Percentiles rank a stretch among this genome's conserved stretches.
phyloP scores from a whole-genome alignment of 2,797 vertebrate genomes.

The Phataginus tricuspis region DNA sequence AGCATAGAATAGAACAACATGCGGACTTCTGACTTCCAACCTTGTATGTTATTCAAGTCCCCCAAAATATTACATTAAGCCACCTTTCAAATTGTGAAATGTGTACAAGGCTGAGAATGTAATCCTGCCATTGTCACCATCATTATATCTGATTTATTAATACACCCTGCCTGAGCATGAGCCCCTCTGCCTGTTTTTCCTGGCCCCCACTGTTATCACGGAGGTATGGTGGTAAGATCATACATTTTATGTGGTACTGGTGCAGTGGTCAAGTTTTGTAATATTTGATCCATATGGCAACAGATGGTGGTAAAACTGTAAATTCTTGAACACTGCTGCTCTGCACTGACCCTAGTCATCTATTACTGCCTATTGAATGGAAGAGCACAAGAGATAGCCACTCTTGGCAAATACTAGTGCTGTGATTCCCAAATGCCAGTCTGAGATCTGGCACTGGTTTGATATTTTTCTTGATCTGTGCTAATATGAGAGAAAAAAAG shows the following conservation, averaged over 20 bases:
- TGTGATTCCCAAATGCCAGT: not conserved
- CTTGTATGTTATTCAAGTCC: not conserved
- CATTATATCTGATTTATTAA: not conserved
- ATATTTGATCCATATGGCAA: not conserved
- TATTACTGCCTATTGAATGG: not conserved
- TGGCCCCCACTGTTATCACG: not conserved
- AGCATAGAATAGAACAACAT: not conserved
- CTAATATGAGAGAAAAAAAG: not conserved
- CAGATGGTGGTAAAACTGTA: not conserved
- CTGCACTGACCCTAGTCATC: not conserved
- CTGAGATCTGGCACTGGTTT: not conserved
- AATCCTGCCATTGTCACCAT: not conserved
- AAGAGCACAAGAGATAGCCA: not conserved
- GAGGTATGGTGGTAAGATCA: not conserved
- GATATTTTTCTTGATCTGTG: not conserved
- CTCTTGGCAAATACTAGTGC: not conserved
- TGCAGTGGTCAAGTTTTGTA: not conserved
- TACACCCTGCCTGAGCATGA: not conserved
- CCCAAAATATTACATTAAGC: not conserved
- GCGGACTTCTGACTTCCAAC: not conserved
- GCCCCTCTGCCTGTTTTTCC: not conserved
- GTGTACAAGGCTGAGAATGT: not conserved
- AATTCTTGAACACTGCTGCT: slow-evolving; percentile 5
- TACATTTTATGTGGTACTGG: not conserved
- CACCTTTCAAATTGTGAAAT: not conserved